Evolutionary conservation across 2,797 vertebrate genomes (phyloP), one percentile per base, ranked within the genome.

Genomic region (Fistularia tabacaria): DNA sequence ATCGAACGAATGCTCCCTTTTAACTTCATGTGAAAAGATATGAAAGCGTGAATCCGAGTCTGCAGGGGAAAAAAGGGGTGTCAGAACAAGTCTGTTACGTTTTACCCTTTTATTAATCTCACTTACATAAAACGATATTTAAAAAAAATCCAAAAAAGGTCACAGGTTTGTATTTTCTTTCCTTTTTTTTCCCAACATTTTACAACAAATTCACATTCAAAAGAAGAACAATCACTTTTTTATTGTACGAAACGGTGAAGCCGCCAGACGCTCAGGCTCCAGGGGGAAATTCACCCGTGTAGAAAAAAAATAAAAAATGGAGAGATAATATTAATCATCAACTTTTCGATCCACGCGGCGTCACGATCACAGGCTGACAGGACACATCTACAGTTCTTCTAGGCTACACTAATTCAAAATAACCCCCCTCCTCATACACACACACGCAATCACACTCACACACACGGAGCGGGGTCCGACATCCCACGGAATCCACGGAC

Each of bases 71-170:
- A 79, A 69, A 9, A 15, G 15, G 36, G 25, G 14, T n/a, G 7
- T 10, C 46, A 59, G 51, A 61, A 46, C 59, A 55, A 51, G 3
- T 12, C 39, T 7, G 46, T 36, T 14, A 53, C 14, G 39, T 36
- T 76, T 86, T 85, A 51, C 71, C 67, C 58, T 87, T 91, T 92
- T 92, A 91, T 92, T 93, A 87, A 86, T 84, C 81, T 69, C 90
- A 93, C 86, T 73, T 90, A 92, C 91, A 91, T 85, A 89, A 92
- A 92, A 91, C 89, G 49, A 92, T 91, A 90, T 91, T 61, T 25
- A 5, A 25, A 91, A 91, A 92, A 88, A 89, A 84, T 75, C 64
- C 80, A 57, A 4, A 85, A n/a, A 91, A 85, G 70, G 47, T 84
- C 66, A 82, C 66, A 13, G 52, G 11, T 58, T 69, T 84, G 83